Evolutionary conservation across 2,113 vertebrate species (phyloP).

Genomic region (Prionailurus viverrinus): DNA sequence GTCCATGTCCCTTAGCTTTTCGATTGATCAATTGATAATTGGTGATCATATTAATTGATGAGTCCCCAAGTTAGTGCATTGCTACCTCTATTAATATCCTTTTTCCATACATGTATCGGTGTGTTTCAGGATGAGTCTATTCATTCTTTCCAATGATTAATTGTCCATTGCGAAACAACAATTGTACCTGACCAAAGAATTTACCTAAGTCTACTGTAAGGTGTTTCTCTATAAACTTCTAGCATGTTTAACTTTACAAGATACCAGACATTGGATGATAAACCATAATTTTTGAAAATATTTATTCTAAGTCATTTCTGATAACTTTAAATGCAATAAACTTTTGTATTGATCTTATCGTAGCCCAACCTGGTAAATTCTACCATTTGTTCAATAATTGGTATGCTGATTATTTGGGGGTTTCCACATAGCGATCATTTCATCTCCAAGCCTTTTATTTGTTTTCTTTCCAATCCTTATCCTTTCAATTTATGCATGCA

Average conservation of each 20-base stretch:
- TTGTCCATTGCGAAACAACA: not conserved
- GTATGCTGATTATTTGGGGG: not conserved
- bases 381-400: rapidly evolving
- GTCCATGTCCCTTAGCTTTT: not conserved
- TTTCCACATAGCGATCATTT: not conserved
- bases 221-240: not conserved
- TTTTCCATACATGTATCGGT: too few species aligned
- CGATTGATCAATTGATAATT: too few species aligned
- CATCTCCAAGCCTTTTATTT: not conserved
- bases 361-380: not conserved
- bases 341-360: not conserved
- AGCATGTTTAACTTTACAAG: not conserved
- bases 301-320: not conserved
- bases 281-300: too few species aligned
- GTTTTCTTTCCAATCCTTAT: not conserved
- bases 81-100: not conserved
- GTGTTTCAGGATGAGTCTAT: not conserved
- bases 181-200: not conserved
- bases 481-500: not conserved
- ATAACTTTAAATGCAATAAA: not conserved
- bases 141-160: not conserved
- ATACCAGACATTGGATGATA: not conserved
- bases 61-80: rapidly evolving
- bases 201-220: not conserved
- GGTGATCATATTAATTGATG: not conserved